These are phyloP conservation scores for Venturia canescens DNA, from an alignment of 1,140 invertebrate species.

Conservation along the genomic window DNA sequence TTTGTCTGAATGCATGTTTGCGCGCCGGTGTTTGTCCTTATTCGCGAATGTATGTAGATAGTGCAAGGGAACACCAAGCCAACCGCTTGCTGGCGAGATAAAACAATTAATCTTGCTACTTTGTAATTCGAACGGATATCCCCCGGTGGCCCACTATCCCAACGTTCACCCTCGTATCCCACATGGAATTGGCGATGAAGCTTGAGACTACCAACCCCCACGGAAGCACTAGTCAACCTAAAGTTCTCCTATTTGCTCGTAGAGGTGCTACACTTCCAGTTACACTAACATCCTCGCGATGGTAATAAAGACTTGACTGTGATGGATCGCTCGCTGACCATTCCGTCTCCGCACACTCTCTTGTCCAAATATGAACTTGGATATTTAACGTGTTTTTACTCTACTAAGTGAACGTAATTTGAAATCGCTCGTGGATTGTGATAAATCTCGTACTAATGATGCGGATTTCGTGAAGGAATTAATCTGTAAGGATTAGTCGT, in stretches of 20 bases:
- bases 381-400: not conserved
- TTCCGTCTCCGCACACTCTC: not conserved
- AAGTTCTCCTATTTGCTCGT: conserved; percentile 12
- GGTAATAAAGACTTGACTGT: conserved; percentile 37
- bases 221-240: not conserved
- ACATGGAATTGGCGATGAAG: not conserved
- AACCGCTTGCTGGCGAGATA: conserved; percentile 27
- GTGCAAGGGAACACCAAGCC: conserved; percentile 9
- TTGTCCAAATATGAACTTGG: too few relatives aligned
- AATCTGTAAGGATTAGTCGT: not conserved
- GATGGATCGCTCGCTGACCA: conserved; percentile 25
- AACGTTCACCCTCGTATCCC: conserved; percentile 9
- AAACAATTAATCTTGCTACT: conserved; percentile 49
- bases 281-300: conserved; percentile 18
- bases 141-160: conserved; percentile 33
- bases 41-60: not conserved
- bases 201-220: not conserved
- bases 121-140: conserved; percentile 45
- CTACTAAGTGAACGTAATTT: not conserved
- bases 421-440: not conserved
- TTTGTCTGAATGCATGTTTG: not conserved
- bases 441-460: not conserved
- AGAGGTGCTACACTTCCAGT: conserved; percentile 1
- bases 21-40: not conserved
- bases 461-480: not conserved